These are phyloP conservation scores for Poicephalus gulielmi DNA, from an alignment of 2,113 vertebrate genomes.

Conservation along the genomic window DNA sequence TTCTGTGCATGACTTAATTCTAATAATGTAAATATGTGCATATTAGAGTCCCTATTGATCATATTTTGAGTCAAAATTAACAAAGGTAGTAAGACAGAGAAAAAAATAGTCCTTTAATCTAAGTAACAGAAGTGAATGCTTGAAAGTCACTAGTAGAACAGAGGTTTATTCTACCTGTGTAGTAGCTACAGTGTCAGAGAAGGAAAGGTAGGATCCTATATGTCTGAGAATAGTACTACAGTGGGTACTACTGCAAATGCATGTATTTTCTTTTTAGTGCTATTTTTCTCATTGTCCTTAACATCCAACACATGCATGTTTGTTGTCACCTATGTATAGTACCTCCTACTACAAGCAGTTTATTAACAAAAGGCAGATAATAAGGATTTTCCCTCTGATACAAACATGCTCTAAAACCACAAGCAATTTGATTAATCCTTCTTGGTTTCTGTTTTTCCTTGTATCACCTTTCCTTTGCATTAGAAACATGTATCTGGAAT, in stretches of 20 bases:
- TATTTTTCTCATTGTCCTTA: neutral
- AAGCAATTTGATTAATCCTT: neutral
- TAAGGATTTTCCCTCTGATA: neutral
- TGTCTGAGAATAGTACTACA: neutral
- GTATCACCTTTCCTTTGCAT: neutral
- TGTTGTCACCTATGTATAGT: neutral
- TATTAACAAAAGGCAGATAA: neutral
- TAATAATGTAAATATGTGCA: neutral
- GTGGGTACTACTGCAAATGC: neutral
- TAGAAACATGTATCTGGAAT: neutral
- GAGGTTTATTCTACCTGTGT: neutral
- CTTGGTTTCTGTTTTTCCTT: neutral
- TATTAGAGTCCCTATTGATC: slow-evolving; percentile 18
- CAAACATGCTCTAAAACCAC: neutral
- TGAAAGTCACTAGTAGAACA: neutral
- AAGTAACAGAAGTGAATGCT: neutral
- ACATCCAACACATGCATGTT: neutral
- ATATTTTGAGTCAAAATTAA: slow-evolving; percentile 35
- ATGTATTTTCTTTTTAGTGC: neutral
- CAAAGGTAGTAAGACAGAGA: neutral
- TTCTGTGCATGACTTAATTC: neutral
- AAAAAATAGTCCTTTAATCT: slow-evolving; percentile 35
- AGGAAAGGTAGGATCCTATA: neutral
- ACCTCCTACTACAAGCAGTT: neutral
- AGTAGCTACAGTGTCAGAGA: neutral